Conservation (phyloP, 2,797 vertebrate species). For the Catharus ustulatus region DNA sequence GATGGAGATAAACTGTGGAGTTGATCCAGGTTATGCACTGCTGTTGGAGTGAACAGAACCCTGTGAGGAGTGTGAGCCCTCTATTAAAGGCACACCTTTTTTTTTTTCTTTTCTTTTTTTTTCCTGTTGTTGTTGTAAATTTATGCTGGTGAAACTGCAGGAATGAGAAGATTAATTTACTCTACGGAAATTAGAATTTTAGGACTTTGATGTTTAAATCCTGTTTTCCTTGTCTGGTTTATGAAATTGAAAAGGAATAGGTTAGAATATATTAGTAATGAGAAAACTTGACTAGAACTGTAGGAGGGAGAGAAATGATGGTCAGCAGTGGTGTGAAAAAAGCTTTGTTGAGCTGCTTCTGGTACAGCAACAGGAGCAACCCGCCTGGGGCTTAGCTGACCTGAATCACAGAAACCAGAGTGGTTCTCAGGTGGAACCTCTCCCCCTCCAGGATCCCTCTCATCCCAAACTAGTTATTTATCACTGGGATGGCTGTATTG, state of each 20-base stretch:
- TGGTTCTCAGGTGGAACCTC: background rate
- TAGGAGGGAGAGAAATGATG: background rate
- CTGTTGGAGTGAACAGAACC: background rate
- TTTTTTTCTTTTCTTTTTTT: background rate
- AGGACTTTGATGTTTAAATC: slow-evolving; percentile 39
- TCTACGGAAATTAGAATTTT: background rate
- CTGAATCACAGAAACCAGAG: background rate
- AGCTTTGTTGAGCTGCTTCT: background rate
- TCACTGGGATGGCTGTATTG: background rate
- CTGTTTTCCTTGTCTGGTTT: slow-evolving; percentile 33
- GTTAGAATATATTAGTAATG: background rate
- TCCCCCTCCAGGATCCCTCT: background rate
- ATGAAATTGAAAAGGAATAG: slow-evolving; percentile 15
- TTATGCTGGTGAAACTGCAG: background rate
- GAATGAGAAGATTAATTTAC: slow-evolving; percentile 13
- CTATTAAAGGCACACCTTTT: background rate
- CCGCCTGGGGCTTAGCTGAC: background rate
- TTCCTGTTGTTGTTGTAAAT: background rate
- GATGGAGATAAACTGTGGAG: background rate
- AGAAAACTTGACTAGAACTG: background rate
- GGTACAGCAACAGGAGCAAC: background rate
- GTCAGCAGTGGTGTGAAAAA: background rate
- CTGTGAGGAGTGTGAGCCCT: background rate
- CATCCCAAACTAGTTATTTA: slow-evolving; percentile 2
- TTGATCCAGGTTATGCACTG: background rate